These are phyloP conservation scores for Ypsolopha scabrella DNA, from an alignment of 2,888 invertebrate genomes.

Conservation along the genomic window DNA sequence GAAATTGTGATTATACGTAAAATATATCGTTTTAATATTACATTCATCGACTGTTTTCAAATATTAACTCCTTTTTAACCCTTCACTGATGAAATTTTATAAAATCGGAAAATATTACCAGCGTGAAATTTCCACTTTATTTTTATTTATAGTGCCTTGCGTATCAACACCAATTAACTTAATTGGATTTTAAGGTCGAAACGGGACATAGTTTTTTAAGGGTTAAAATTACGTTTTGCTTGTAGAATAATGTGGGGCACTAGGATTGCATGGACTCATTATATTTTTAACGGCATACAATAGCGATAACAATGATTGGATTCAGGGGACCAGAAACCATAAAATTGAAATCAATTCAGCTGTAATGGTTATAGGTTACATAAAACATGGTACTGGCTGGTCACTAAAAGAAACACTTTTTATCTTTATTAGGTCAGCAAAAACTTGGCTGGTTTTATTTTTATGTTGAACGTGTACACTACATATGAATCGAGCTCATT, in stretches of 20 bases:
- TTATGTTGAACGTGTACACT: not conserved
- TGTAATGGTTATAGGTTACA: conserved; percentile 55
- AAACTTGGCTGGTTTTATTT: not conserved
- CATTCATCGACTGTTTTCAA: too few species aligned
- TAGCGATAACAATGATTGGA: conserved; percentile 67
- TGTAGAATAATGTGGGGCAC: conserved; percentile 7
- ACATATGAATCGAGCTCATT: too few species aligned
- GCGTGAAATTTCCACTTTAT: too few species aligned
- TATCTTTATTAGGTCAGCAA: not conserved
- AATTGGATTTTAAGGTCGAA: too few species aligned
- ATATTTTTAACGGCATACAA: conserved; percentile 56
- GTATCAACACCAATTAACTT: too few species aligned
- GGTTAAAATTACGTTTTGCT: not conserved
- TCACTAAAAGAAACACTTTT: conserved; percentile 22
- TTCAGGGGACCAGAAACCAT: conserved; percentile 66
- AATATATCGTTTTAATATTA: too few species aligned
- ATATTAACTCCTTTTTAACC: too few species aligned
- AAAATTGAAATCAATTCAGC: conserved; percentile 68
- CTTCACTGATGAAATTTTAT: too few species aligned
- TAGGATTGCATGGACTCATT: conserved; percentile 51
- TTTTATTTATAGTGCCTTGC: too few species aligned
- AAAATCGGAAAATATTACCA: too few species aligned
- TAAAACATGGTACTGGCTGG: conserved; percentile 44
- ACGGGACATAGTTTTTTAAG: too few species aligned
- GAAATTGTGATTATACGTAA: too few species aligned